These are phyloP conservation scores for Lerista edwardsae DNA, from an alignment of 2,797 vertebrate genomes.

Conservation along the genomic window DNA sequence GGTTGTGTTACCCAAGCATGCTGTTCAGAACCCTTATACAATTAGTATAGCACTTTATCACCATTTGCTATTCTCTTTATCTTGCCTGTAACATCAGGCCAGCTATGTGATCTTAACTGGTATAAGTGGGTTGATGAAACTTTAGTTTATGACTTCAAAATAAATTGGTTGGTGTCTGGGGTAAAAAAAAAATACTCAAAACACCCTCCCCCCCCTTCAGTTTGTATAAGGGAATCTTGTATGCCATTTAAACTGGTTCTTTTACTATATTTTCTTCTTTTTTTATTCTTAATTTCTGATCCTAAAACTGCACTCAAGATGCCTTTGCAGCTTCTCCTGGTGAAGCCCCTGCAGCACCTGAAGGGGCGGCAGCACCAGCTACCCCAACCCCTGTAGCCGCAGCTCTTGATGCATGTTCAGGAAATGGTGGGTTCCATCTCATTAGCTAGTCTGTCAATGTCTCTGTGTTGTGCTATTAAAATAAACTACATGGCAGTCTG, in stretches of 20 bases:
- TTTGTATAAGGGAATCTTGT: slow-evolving; percentile 81
- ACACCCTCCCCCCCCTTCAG: slow-evolving; percentile 46
- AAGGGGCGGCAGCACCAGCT: slow-evolving; percentile 86
- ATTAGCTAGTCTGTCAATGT: slow-evolving; percentile 69
- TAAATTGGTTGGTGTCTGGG: slow-evolving; percentile 3
- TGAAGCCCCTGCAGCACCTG: slow-evolving; percentile 90
- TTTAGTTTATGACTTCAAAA: not conserved
- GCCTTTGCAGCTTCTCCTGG: slow-evolving; percentile 98
- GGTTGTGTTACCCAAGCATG: slow-evolving; percentile 69
- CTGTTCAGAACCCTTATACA: slow-evolving; percentile 83
- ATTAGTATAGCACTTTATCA: slow-evolving; percentile 72
- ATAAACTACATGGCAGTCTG: slow-evolving; percentile 74
- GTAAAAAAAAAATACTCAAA: not conserved
- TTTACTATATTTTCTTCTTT: slow-evolving; percentile 84
- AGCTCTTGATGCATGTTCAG: slow-evolving; percentile 96
- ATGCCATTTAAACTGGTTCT: slow-evolving; percentile 78
- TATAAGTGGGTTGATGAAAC: slow-evolving; percentile 21
- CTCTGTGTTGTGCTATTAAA: slow-evolving; percentile 67
- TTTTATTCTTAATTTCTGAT: slow-evolving; percentile 77
- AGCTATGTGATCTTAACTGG: slow-evolving; percentile 15
- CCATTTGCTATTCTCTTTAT: slow-evolving; percentile 42
- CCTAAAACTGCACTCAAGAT: slow-evolving; percentile 85
- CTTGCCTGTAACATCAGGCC: not conserved
- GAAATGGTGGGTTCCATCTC: slow-evolving; percentile 94
- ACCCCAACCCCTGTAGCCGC: slow-evolving; percentile 85